These are phyloP conservation scores for Euborellia annulipes DNA, from an alignment of 1,140 invertebrate genomes.

Conservation along the genomic window DNA sequence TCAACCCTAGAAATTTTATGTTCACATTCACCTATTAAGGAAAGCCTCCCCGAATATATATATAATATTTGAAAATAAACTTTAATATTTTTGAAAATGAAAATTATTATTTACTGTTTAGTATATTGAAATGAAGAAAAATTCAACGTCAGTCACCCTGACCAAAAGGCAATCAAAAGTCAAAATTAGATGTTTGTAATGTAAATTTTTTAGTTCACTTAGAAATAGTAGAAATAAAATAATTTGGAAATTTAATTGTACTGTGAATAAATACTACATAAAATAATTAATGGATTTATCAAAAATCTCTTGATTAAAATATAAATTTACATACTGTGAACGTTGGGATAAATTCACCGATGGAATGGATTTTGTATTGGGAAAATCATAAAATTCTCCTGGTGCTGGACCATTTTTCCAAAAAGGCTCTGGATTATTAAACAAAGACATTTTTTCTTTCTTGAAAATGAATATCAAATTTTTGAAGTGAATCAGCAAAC, in stretches of 20 bases:
- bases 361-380: slow-evolving; percentile 24
- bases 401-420: slow-evolving; percentile 57
- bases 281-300: slow-evolving; percentile 1
- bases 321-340: slow-evolving; percentile 44
- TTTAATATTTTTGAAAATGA: too few relatives aligned
- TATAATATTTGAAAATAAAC: too few relatives aligned
- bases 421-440: slow-evolving; percentile 28
- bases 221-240: background rate
- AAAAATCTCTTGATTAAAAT: slow-evolving; percentile 6
- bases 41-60: too few relatives aligned
- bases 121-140: too few relatives aligned
- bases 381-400: slow-evolving; percentile 53
- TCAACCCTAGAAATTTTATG: too few relatives aligned
- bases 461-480: too few relatives aligned
- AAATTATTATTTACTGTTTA: too few relatives aligned
- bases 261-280: background rate
- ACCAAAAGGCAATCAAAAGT: too few relatives aligned
- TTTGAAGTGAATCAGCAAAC: too few relatives aligned
- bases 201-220: background rate
- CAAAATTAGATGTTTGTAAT: too few relatives aligned
- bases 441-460: slow-evolving; percentile 9
- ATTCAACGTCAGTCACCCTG: too few relatives aligned
- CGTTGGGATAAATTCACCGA: slow-evolving; percentile 30
- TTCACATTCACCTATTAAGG: too few relatives aligned
- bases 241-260: background rate